Evolutionary conservation across 2,797 vertebrate species (phyloP).

Genomic region (Anabacerthia variegaticeps): DNA sequence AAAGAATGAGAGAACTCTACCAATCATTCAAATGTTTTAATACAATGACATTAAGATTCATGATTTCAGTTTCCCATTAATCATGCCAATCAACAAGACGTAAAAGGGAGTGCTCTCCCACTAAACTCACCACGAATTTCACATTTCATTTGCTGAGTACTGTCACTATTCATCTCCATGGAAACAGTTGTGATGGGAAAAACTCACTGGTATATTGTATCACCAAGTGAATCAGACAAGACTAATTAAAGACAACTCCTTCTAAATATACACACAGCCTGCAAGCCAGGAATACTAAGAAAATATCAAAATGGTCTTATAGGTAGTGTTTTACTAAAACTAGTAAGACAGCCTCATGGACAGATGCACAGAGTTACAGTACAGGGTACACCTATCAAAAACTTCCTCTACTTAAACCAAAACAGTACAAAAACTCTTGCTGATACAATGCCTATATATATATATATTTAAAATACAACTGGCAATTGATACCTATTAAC

Average conservation of each 20-base stretch:
- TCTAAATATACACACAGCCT: slow-evolving; percentile 49
- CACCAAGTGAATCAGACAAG: slow-evolving; percentile 34
- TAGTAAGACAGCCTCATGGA: not conserved
- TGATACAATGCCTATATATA: not conserved
- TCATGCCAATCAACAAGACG: slow-evolving; percentile 1
- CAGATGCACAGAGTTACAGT: not conserved
- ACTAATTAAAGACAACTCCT: slow-evolving; percentile 44
- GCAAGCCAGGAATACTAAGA: not conserved
- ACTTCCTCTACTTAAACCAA: not conserved
- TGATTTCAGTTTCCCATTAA: not conserved
- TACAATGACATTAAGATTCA: not conserved
- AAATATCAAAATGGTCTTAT: not conserved
- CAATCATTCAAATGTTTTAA: slow-evolving; percentile 1
- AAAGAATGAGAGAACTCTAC: not conserved
- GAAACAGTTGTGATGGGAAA: slow-evolving; percentile 51
- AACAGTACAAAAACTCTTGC: not conserved
- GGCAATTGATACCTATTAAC: not conserved
- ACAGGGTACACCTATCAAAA: not conserved
- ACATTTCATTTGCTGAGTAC: not conserved
- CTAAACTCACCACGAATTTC: slow-evolving; percentile 10
- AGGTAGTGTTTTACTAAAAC: not conserved
- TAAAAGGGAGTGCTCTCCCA: not conserved
- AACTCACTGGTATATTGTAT: slow-evolving; percentile 22
- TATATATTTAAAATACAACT: not conserved
- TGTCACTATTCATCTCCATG: slow-evolving; percentile 47